Evolutionary conservation across 2,797 vertebrate genomes (phyloP).

Genomic region (Lepilemur septentrionalis): DNA sequence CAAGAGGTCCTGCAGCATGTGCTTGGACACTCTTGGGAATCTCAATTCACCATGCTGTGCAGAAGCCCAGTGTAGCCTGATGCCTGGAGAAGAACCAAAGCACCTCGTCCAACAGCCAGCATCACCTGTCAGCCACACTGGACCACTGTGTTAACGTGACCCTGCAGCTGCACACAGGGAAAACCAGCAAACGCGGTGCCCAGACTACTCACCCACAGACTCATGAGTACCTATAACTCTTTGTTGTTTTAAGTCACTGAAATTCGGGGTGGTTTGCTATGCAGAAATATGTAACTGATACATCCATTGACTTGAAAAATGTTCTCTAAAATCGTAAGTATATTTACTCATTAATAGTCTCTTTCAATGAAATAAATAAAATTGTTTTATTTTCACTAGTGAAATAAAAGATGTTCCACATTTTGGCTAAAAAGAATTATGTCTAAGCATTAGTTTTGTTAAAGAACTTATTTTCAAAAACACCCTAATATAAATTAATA

Average conservation of each 20-base stretch:
- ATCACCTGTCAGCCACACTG: not conserved
- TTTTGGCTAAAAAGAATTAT: not conserved
- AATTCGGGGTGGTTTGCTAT: not conserved
- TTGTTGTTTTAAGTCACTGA: not conserved
- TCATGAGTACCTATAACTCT: not conserved
- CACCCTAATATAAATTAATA: not conserved
- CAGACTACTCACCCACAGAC: not conserved
- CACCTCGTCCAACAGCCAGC: too few relatives aligned
- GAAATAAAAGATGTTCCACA: not conserved
- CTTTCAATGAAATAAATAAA: not conserved
- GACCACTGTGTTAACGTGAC: not conserved
- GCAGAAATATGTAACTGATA: not conserved
- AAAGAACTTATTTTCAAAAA: not conserved
- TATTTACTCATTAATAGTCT: not conserved
- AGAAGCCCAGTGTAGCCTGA: not conserved
- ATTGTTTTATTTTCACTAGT: not conserved
- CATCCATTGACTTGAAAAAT: not conserved
- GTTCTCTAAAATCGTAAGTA: not conserved
- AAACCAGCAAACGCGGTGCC: not conserved
- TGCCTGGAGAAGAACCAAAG: not conserved
- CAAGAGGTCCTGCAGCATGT: not conserved
- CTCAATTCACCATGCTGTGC: accelerated
- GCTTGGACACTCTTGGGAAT: not conserved
- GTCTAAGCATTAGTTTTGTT: not conserved
- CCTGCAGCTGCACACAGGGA: not conserved